Evolutionary conservation across 2,888 invertebrate species (phyloP).

Genomic region (Andricus curvator): DNA sequence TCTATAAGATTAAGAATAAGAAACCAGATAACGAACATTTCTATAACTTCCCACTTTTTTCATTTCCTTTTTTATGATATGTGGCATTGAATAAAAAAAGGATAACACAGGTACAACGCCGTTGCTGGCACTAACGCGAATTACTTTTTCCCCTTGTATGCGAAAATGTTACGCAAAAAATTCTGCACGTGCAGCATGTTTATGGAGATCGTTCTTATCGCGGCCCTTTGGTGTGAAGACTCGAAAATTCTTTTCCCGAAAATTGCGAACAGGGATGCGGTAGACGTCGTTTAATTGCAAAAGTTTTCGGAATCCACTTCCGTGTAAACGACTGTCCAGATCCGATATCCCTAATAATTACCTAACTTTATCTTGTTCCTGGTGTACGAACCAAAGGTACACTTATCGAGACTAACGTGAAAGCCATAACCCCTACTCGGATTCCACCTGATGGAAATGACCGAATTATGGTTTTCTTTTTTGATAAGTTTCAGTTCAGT

Average conservation of each 20-base stretch:
- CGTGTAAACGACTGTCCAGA: not conserved
- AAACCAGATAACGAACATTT: not conserved
- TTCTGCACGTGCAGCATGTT: not conserved
- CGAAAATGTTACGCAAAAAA: not conserved
- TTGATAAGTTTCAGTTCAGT: not conserved
- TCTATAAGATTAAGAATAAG: not conserved
- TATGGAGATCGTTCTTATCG: not conserved
- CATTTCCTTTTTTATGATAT: not conserved
- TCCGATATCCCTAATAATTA: slow-evolving; percentile 33
- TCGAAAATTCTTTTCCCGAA: not conserved
- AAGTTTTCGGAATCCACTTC: not conserved
- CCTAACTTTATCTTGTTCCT: not conserved
- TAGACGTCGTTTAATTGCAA: not conserved
- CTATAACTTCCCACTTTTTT: not conserved
- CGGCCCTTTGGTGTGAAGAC: not conserved
- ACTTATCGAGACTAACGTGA: slow-evolving; percentile 11
- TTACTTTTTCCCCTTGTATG: not conserved
- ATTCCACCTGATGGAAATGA: not conserved
- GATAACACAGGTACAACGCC: not conserved
- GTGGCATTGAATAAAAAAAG: not conserved
- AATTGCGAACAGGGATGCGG: not conserved
- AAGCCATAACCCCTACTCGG: not conserved
- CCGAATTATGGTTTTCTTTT: slow-evolving; percentile 10
- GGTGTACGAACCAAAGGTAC: not conserved
- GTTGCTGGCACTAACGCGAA: not conserved